phyloP scores from a whole-genome alignment of 1,140 invertebrate genomes.

The Choristoneura fumiferana region DNA sequence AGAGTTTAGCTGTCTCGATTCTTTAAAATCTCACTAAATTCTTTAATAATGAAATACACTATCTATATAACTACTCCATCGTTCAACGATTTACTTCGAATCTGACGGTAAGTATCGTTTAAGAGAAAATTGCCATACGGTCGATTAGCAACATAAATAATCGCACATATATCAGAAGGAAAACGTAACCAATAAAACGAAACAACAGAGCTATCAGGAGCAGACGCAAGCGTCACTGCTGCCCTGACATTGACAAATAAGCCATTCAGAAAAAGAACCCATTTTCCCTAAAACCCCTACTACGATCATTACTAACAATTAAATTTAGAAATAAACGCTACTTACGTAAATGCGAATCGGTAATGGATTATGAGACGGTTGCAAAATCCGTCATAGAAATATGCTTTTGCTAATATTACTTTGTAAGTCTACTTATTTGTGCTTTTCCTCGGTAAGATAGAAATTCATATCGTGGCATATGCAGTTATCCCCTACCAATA shows the following conservation, averaged over 20 bases:
- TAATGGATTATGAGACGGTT: too few species aligned
- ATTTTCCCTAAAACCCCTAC: constrained; percentile 42
- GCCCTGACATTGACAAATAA: constrained; percentile 60
- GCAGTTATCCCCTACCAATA: neutral
- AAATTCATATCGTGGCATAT: neutral
- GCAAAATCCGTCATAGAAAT: too few species aligned
- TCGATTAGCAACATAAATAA: constrained; percentile 18
- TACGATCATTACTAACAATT: constrained; percentile 24
- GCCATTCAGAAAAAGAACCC: constrained; percentile 56
- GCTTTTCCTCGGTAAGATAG: neutral
- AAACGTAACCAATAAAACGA: constrained; percentile 51
- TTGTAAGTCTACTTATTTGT: too few species aligned
- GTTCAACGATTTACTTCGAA: too few species aligned
- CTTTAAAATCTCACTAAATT: too few species aligned
- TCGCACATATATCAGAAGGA: constrained; percentile 25
- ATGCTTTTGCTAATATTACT: too few species aligned
- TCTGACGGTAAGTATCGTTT: too few species aligned
- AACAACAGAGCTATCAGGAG: constrained; percentile 53
- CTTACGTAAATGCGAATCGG: neutral
- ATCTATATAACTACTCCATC: too few species aligned
- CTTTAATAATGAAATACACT: too few species aligned
- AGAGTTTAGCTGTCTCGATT: too few species aligned
- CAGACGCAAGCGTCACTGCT: constrained; percentile 48
- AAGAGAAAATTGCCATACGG: neutral
- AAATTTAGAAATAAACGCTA: neutral